Conservation (phyloP, 1,140 invertebrate species). For the Akabosia matsudoensis region DNA sequence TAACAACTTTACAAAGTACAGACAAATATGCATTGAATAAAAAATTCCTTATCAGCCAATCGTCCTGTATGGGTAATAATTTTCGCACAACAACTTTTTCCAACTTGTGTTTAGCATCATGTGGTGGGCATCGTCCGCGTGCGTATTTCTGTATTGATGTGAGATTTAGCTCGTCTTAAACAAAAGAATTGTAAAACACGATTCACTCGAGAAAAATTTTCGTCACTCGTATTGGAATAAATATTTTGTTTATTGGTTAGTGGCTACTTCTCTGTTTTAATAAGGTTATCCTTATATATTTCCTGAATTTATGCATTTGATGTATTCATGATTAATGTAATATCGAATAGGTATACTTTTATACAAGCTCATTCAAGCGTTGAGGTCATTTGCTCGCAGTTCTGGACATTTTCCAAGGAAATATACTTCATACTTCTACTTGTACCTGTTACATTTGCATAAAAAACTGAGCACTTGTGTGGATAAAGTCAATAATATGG, state of each 20-base stretch:
- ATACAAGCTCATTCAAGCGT: background rate
- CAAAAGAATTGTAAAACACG: too few species aligned
- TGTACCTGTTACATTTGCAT: slow-evolving; percentile 8
- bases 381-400: background rate
- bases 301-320: background rate
- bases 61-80: background rate
- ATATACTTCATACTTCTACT: background rate
- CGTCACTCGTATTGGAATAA: too few species aligned
- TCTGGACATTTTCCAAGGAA: background rate
- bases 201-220: too few species aligned
- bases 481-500: background rate
- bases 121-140: too few species aligned
- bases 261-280: background rate
- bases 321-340: background rate
- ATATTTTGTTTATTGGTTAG: too few species aligned
- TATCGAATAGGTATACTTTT: background rate
- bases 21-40: too few species aligned
- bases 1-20: too few species aligned
- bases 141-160: too few species aligned
- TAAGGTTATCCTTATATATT: too few species aligned
- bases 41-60: background rate
- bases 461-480: background rate
- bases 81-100: background rate
- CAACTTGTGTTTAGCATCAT: too few species aligned
- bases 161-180: too few species aligned